phyloP scores from a whole-genome alignment of 2,888 invertebrate species.

The Nomada hirtipes region DNA sequence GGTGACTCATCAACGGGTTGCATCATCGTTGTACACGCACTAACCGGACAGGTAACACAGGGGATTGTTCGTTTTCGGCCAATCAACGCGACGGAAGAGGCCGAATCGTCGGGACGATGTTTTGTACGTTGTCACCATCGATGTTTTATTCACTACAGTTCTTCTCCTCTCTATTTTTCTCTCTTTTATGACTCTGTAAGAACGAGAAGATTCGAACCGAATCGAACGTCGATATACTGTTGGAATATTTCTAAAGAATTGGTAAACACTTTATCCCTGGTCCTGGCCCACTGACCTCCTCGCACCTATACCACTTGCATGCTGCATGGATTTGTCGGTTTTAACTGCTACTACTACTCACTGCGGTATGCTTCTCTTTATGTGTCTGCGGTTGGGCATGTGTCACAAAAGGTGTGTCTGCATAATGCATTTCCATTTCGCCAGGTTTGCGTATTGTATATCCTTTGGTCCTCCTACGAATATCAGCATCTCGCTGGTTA shows the following conservation, averaged over 20 bases:
- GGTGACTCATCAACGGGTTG: constrained; percentile 36
- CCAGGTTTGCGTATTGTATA: constrained; percentile 15
- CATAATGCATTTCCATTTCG: constrained; percentile 30
- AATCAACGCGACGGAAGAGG: constrained; percentile 25
- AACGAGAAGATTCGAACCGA: background rate
- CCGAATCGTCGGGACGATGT: constrained; percentile 36
- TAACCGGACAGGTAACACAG: constrained; percentile 38
- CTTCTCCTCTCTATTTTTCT: background rate
- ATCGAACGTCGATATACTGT: constrained; percentile 7
- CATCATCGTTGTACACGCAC: constrained; percentile 11
- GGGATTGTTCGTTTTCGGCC: constrained; percentile 13
- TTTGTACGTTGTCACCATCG: constrained; percentile 20
- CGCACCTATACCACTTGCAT: constrained; percentile 4
- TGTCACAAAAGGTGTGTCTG: constrained; percentile 12
- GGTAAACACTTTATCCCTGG: constrained; percentile 19
- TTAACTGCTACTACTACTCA: constrained; percentile 2
- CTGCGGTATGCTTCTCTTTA: constrained; percentile 2
- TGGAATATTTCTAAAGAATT: constrained; percentile 1
- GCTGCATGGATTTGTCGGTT: constrained; percentile 19
- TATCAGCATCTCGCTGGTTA: constrained; percentile 36
- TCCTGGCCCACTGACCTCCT: constrained; percentile 25
- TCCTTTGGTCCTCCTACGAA: constrained; percentile 19
- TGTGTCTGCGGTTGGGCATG: constrained; percentile 39
- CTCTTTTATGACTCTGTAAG: background rate
- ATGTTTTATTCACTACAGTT: background rate